Conservation (phyloP, 1,140 invertebrate species). For the Aphidius gifuensis region DNA sequence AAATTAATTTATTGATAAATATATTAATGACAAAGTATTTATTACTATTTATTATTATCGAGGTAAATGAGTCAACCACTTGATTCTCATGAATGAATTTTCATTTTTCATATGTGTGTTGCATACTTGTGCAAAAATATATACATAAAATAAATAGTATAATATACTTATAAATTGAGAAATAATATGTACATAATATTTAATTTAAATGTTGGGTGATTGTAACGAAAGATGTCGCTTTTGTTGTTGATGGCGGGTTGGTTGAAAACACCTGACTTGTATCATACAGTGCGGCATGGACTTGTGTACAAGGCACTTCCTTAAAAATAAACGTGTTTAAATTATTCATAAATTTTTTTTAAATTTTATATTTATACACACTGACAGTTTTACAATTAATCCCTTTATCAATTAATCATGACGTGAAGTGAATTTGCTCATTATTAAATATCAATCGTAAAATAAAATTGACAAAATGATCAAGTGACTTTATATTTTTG, state of each 20-base stretch:
- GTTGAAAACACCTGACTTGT: slow-evolving; percentile 42
- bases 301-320: slow-evolving; percentile 41
- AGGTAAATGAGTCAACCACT: neutral
- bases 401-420: no score
- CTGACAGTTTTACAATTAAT: neutral
- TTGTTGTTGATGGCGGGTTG: slow-evolving; percentile 27
- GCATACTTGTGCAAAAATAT: slow-evolving; percentile 12
- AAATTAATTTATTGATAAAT: no score
- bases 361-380: neutral
- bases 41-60: no score
- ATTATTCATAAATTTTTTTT: neutral
- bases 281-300: slow-evolving; percentile 42
- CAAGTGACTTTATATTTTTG: neutral
- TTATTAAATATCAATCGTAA: no score
- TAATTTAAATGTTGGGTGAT: slow-evolving; percentile 26
- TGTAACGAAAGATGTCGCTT: slow-evolving; percentile 34
- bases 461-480: neutral
- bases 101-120: slow-evolving; percentile 5
- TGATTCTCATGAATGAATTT: slow-evolving; percentile 35
- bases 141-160: neutral
- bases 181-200: neutral
- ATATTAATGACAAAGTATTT: no score
- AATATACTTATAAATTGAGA: neutral
- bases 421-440: no score
- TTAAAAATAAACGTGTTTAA: slow-evolving; percentile 36